Base-by-base conservation (phyloP, 2,797 vertebrate genomes). In the Danio choprae region DNA sequence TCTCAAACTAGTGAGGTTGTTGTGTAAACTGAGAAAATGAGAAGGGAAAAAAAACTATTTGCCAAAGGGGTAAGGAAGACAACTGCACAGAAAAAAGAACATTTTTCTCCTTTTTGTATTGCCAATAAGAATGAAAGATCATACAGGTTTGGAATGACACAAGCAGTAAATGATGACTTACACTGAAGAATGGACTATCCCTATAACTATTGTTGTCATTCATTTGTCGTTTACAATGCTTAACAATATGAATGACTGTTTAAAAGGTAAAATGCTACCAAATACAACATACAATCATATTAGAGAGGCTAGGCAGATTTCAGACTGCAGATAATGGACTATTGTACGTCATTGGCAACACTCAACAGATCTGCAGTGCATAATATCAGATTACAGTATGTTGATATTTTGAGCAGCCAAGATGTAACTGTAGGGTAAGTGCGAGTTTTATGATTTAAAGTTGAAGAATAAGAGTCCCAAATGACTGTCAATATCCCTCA, bases 401-500 rank as follows among this genome's bases (percentile, higher is more conserved):
- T 63, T 29, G 10, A 71, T 36, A 9, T 63, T 53, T 6, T n/a
- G 5, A 43, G 67, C 38, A 71, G 67, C 15, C 22, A 50, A 48
- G 41, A n/a, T 36, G 51, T 20, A 41, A 70, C 22, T 69, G 43
- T 20, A 20, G 22, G 9, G 44, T 7, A 62, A 16, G n/a, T 16
- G 22, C 18, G 44, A 62, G 13, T 60, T 60, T 51, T 16, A 59
- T 60, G 65, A 69, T 60, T 50, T 76, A 4, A 70, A 41, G 55
- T 78, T 78, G 41, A 40, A 48, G 46, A 78, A 20, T 77, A 50
- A 68, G 11, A 38, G 5, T 38, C 48, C 22, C 46, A 68, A 81
- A 41, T 41, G 40, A 75, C 20, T 69, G 50, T 72, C 73, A 81
- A 46, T 63, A 76, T 55, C 11, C 38, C 43, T 55, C 60, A 40